These are phyloP conservation scores for Axinella damicornis DNA, from an alignment of 37 sponge, comb jelly and placozoan genomes.

Conservation along the genomic window DNA sequence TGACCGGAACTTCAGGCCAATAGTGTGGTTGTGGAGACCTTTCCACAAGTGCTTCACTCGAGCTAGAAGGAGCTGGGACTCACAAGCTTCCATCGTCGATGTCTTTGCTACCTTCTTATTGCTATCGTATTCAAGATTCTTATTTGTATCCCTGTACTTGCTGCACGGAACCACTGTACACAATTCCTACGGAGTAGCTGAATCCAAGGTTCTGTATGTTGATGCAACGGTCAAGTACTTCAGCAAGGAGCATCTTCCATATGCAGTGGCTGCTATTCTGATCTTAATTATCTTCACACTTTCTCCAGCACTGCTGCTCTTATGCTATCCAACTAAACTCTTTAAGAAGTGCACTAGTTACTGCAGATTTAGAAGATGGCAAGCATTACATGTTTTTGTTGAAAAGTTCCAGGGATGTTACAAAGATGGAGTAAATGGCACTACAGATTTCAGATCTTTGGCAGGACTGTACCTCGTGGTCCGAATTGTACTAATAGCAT, in stretches of 20 bases:
- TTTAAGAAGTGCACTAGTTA: too few relatives aligned
- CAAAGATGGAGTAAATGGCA: too few relatives aligned
- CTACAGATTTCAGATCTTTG: too few relatives aligned
- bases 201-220: background rate
- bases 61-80: slow-evolving; percentile 4
- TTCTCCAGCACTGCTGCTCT: too few relatives aligned
- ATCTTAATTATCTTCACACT: too few relatives aligned
- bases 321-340: too few relatives aligned
- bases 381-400: slow-evolving; percentile 17
- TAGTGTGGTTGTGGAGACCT: slow-evolving; percentile 5
- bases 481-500: too few relatives aligned
- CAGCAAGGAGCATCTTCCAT: slow-evolving; percentile 14
- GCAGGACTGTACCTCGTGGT: too few relatives aligned
- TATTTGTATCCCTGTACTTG: slow-evolving; percentile 1
- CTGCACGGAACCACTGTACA: background rate
- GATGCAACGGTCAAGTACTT: background rate
- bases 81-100: background rate
- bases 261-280: too few relatives aligned
- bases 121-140: slow-evolving; percentile 8
- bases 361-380: too few relatives aligned
- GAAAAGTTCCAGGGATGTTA: slow-evolving; percentile 53
- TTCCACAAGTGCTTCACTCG: background rate
- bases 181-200: background rate
- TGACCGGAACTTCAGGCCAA: background rate
- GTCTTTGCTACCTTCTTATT: slow-evolving; percentile 9